Base-by-base conservation (phyloP, 2,888 invertebrate species). In the Dioctria rufipes region DNA sequence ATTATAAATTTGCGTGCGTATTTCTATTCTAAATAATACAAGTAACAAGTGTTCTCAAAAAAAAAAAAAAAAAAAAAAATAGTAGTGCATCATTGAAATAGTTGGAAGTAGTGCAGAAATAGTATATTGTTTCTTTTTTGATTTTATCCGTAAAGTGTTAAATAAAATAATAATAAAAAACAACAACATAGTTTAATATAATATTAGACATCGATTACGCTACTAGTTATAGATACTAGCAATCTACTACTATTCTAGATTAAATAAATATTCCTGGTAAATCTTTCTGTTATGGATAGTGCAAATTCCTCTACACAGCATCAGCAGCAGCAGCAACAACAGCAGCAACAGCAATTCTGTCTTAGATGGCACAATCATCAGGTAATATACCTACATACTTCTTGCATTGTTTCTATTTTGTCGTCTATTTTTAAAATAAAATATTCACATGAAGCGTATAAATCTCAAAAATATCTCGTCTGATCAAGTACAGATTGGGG, bases 331-430 rank as follows among this genome's bases (percentile, higher is more conserved):
- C 25, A 25, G 25, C 25, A 25, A 25, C 25, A 25, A 25, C 25
- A 25, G 25, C 25, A 25, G 25, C 25, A 25, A 25, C 78, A 94
- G 89, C 95, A 95, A 89, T 95, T 95, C 90, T 95, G 95, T 89
- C 91, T 95, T 86, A 92, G 95, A 88, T 95, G 95, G 95, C 95
- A 95, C 90, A 95, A 95, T 89, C 94, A 93, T 89, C 93, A 93
- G 92, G 93, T 93, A 25, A 25, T 25, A 25, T 25, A 25, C 25
- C 25, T 25, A 25, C 25, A 25, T 25, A 58, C 78, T 78, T 6
- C 58, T 79, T 79, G 60, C 42, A 79, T 79, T 79, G 66, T 78
- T 66, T 25, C 25, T 25, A 25, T 25, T 25, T 25, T 67, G 49
- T 67, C 49, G n/a, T 79, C 66, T 79, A 79, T 78, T 78, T 66